These are phyloP conservation scores for Caenorhabditis zanzibari DNA, from an alignment of 2,888 invertebrate genomes.

Conservation along the genomic window DNA sequence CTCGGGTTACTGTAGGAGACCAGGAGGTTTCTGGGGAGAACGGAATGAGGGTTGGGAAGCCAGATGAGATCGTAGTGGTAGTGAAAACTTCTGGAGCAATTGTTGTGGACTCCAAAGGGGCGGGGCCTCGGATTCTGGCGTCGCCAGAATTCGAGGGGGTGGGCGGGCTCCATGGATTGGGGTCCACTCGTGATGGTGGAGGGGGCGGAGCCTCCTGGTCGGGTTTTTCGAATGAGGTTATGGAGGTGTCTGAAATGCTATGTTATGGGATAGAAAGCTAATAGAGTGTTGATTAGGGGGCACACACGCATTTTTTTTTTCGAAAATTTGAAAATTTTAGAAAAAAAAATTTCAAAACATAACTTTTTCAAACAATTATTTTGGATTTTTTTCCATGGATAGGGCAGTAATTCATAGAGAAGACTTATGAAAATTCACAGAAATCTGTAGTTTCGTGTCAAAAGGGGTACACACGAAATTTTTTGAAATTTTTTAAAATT, in stretches of 20 bases:
- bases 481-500: too few relatives aligned
- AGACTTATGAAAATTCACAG: too few relatives aligned
- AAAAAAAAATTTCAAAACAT: too few relatives aligned
- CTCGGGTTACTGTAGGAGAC: conserved; percentile 38
- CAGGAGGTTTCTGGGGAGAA: conserved; percentile 47
- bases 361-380: too few relatives aligned
- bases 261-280: not conserved
- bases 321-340: not conserved
- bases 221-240: conserved; percentile 39
- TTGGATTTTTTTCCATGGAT: too few relatives aligned
- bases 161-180: conserved; percentile 5
- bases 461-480: not conserved
- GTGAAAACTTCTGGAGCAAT: not conserved
- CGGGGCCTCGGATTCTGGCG: conserved; percentile 13
- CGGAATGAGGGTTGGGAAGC: conserved; percentile 67
- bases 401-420: too few relatives aligned
- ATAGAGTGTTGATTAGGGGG: conserved; percentile 1
- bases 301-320: not conserved
- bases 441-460: too few relatives aligned
- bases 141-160: conserved; percentile 36
- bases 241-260: conserved; percentile 25
- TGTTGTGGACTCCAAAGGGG: not conserved
- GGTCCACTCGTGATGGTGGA: not conserved
- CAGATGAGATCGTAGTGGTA: conserved; percentile 11
- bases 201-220: conserved; percentile 14